These are phyloP conservation scores for Thrips palmi DNA, from an alignment of 1,140 invertebrate species.

Conservation along the genomic window DNA sequence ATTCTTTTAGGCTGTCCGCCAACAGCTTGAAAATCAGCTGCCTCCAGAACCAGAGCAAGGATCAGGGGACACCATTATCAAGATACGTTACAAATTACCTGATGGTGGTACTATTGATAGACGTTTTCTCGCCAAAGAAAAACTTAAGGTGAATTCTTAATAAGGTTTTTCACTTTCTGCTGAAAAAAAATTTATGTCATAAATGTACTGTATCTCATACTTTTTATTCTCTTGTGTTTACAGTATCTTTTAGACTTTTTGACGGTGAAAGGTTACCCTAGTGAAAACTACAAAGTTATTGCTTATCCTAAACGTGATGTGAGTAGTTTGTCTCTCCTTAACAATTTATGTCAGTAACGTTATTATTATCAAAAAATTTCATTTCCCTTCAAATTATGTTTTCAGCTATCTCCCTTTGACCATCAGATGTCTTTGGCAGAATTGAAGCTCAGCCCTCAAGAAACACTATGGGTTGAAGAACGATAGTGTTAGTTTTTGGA, in stretches of 20 bases:
- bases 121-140: slow-evolving; percentile 45
- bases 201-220: slow-evolving; percentile 1
- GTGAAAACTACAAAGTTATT: slow-evolving; percentile 77
- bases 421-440: slow-evolving; percentile 51
- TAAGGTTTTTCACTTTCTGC: not conserved
- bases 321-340: slow-evolving; percentile 25
- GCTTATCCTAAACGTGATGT: slow-evolving; percentile 84
- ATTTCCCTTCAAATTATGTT: slow-evolving; percentile 18
- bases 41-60: slow-evolving; percentile 37
- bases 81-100: slow-evolving; percentile 59
- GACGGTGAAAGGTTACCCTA: slow-evolving; percentile 66
- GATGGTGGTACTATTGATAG: slow-evolving; percentile 52
- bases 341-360: slow-evolving; percentile 7
- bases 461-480: slow-evolving; percentile 82
- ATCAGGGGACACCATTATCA: slow-evolving; percentile 36
- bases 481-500: too few species aligned
- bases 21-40: slow-evolving; percentile 35
- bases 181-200: slow-evolving; percentile 5
- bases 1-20: slow-evolving; percentile 28
- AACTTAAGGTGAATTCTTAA: slow-evolving; percentile 32
- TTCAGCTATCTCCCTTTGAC: slow-evolving; percentile 66
- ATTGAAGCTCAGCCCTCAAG: slow-evolving; percentile 75
- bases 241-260: slow-evolving; percentile 69
- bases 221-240: slow-evolving; percentile 17
- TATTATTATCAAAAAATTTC: slow-evolving; percentile 9